A percentile compares a stretch with the other conserved stretches of the same genome.
These are phyloP conservation scores for Polyommatus iphigenia DNA, from an alignment of 2,888 invertebrate species.

Conservation along the genomic window DNA sequence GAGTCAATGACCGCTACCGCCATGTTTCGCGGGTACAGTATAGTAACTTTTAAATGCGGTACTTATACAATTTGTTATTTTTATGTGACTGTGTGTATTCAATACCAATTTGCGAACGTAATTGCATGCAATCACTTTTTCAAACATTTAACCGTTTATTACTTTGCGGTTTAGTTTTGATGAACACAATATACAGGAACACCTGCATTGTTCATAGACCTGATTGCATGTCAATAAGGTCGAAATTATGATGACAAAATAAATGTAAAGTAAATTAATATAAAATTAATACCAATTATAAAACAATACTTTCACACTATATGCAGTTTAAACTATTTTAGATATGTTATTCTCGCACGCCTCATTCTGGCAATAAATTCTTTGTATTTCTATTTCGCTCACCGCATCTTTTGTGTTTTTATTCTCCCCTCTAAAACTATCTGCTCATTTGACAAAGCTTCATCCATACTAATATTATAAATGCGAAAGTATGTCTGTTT, in stretches of 20 bases:
- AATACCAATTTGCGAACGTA: neutral
- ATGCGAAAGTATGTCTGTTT: too few species aligned
- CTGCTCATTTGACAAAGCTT: slow-evolving; percentile 49
- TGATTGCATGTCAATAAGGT: neutral
- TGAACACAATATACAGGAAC: neutral
- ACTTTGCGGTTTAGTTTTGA: neutral
- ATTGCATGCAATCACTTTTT: slow-evolving; percentile 20
- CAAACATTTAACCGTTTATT: slow-evolving; percentile 11
- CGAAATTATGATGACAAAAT: neutral
- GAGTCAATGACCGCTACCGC: too few species aligned
- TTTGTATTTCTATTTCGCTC: neutral
- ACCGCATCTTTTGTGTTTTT: neutral
- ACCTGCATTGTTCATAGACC: neutral
- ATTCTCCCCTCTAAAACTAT: neutral
- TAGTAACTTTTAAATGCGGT: neutral
- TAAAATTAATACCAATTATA: neutral
- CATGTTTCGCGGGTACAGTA: too few species aligned
- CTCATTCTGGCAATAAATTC: too few species aligned
- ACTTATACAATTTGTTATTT: neutral
- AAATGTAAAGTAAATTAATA: neutral
- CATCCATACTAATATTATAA: slow-evolving; percentile 77
- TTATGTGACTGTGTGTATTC: slow-evolving; percentile 4
- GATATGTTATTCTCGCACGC: neutral
- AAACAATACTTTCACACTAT: neutral
- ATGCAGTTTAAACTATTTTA: neutral